Base-by-base conservation (phyloP, 23 tunicate species). In the Styela plicata region DNA sequence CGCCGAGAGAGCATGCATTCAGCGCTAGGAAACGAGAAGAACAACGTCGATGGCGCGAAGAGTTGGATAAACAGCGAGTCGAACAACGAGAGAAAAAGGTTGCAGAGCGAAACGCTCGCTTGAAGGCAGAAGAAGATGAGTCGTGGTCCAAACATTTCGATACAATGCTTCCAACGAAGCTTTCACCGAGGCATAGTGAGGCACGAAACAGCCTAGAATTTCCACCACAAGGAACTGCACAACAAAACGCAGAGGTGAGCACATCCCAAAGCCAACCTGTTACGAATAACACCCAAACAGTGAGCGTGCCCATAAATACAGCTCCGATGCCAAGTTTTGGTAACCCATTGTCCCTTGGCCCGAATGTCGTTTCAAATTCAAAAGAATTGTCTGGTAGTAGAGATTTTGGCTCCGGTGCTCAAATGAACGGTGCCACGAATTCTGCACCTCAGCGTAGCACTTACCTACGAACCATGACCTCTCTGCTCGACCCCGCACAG, bases 401-500 rank as follows among this genome's bases (percentile, higher is more conserved):
- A 44, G 57, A 44, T 5, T 44, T 44, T 44, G 57, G 57, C 7
- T 5, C 10, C 57, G 13, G 10, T 5, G 13, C 13, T 7, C 57
- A 7, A 13, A 44, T 13, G 25, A 73, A 30, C 7, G 7, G 63
- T 7, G 26, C 17, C 27, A 63, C 52, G 3, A 65, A 64, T 34
- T 23, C 26, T 26, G 76, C 52, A 28, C 74, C 83, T 17, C 82
- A 76, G 16, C 84, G 79, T n/a, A 37, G 32, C 63, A 93, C 37
- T 64, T 57, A 93, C 82, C 86, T 93, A 7, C 89, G 98, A 33
- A 84, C 90, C 16, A 93, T 93, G 98, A 93, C 93, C 5, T 81
- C 98, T 10, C 52, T 93, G 52, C 84, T 93, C 13, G 98, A 93
- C 37, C 98, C 98, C 1, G 91, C 98, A 10, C 89, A 93, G 63